Evolutionary conservation across 2,888 invertebrate species (phyloP).

Genomic region (Drosophila picticornis): DNA sequence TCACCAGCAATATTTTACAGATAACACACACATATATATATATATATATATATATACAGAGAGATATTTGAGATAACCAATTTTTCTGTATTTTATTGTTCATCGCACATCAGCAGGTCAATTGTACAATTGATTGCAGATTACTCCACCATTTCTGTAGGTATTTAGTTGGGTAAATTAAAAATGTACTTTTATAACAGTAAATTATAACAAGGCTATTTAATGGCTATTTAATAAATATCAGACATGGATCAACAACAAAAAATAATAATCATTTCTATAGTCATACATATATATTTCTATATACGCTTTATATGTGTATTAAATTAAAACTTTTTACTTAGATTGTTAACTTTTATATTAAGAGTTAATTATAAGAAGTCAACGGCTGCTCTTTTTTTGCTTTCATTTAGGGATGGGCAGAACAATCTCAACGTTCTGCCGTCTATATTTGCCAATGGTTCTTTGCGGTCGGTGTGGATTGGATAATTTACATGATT

Average conservation of each 20-base stretch:
- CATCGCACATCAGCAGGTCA: slow-evolving; percentile 61
- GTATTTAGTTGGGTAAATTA: slow-evolving; percentile 30
- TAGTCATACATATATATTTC: slow-evolving; percentile 37
- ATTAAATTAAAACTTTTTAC: slow-evolving; percentile 49
- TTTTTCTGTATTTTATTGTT: slow-evolving; percentile 63
- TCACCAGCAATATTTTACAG: too few species aligned
- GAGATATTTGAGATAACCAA: slow-evolving; percentile 12
- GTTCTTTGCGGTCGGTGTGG: slow-evolving; percentile 56
- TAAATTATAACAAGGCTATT: slow-evolving; percentile 71
- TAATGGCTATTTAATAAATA: slow-evolving; percentile 74
- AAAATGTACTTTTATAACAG: slow-evolving; percentile 53
- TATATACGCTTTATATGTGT: slow-evolving; percentile 14
- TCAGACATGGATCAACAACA: slow-evolving; percentile 77
- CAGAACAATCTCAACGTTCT: slow-evolving; percentile 55
- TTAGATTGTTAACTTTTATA: slow-evolving; percentile 37
- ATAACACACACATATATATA: too few species aligned
- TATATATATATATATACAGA: not conserved
- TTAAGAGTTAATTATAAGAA: slow-evolving; percentile 37
- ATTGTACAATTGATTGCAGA: slow-evolving; percentile 49
- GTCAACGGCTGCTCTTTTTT: slow-evolving; percentile 50
- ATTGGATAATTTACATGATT: slow-evolving; percentile 65
- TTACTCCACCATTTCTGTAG: slow-evolving; percentile 1
- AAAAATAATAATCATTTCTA: slow-evolving; percentile 55
- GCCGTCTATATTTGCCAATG: slow-evolving; percentile 54
- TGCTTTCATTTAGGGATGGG: slow-evolving; percentile 41